Evolutionary conservation across 2,888 invertebrate species (phyloP), one percentile per base, ranked within the genome.

Genomic region (Rhogogaster chlorosoma): DNA sequence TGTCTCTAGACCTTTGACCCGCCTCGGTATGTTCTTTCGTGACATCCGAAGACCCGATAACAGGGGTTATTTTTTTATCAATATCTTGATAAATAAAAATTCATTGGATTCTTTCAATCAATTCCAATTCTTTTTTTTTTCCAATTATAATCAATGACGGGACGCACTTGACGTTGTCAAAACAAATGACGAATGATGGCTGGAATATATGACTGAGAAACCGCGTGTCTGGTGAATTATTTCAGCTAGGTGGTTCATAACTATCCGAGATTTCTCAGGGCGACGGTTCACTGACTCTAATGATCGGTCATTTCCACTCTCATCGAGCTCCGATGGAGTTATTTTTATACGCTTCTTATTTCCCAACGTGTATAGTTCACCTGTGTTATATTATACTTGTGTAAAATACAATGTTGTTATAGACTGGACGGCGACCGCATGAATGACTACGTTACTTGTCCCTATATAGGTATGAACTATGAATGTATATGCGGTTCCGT

Each of bases 1-100:
- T 89, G 89, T 90, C 89, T 89, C 86, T 85, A 87, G 89, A 89
- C 89, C 87, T 89, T 88, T 89, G 89, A 88, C 89, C 90, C 89
- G 29, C 22, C 77, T 77, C 53, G 0, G 38, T 2, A 7, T 45
- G 49, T 53, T 53, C 77, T 49, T 53, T 26, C n/a, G 77, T 53
- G 77, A 77, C 32, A 77, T 77, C 77, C 1, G 32, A 77, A 26
- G 32, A 77, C 53, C 53, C 18, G 26, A 26, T 15, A 26, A 15
- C 29, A 15, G 71, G 15, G 42, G 22, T 22, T 26, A n/a, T 71
- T 71, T 42, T 18, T n/a, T 71, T 71, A 42, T 42, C 67, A 32
- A 67, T 67, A 32, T 67, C 32, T 12, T n/a, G n/a, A n/a, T n/a
- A n/a, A n/a, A n/a, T n/a, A n/a, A n/a, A n/a, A n/a, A n/a, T n/a